Conservation (phyloP, 2,797 vertebrate genomes). For the Taenioides sp. region DNA sequence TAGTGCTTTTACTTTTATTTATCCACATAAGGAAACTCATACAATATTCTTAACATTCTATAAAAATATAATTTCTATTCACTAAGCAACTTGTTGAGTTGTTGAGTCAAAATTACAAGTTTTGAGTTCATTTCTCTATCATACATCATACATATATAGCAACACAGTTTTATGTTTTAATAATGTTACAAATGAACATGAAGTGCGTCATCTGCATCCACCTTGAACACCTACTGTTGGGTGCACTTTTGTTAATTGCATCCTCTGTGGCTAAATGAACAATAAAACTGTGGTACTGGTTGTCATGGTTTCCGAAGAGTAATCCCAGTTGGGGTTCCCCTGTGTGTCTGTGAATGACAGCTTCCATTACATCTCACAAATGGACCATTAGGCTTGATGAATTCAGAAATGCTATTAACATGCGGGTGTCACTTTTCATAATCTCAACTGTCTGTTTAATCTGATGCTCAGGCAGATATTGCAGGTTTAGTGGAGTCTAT, state of each 20-base stretch:
- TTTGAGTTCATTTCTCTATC: too few relatives aligned
- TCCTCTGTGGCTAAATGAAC: neutral
- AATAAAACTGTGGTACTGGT: slow-evolving; percentile 12
- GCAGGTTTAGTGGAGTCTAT: slow-evolving; percentile 7
- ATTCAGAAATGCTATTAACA: slow-evolving; percentile 39
- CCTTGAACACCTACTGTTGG: neutral
- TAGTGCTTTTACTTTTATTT: too few relatives aligned
- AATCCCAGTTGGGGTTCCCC: slow-evolving; percentile 13
- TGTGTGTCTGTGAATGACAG: slow-evolving; percentile 23
- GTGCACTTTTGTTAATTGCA: neutral
- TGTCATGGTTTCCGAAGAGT: slow-evolving; percentile 13
- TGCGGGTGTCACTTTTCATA: slow-evolving; percentile 32
- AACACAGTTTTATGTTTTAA: neutral
- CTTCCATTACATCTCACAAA: slow-evolving; percentile 41
- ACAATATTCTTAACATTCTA: too few relatives aligned
- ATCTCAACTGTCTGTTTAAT: slow-evolving; percentile 15
- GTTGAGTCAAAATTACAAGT: too few relatives aligned
- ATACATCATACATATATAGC: neutral
- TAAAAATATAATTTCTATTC: too few relatives aligned
- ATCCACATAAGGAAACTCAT: too few relatives aligned
- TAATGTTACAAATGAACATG: neutral
- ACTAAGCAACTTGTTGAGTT: too few relatives aligned
- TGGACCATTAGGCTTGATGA: slow-evolving; percentile 38
- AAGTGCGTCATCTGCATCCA: neutral
- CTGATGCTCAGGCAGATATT: neutral